Base-by-base conservation (phyloP, 2,888 invertebrate species). In the Mesoligia furuncula region DNA sequence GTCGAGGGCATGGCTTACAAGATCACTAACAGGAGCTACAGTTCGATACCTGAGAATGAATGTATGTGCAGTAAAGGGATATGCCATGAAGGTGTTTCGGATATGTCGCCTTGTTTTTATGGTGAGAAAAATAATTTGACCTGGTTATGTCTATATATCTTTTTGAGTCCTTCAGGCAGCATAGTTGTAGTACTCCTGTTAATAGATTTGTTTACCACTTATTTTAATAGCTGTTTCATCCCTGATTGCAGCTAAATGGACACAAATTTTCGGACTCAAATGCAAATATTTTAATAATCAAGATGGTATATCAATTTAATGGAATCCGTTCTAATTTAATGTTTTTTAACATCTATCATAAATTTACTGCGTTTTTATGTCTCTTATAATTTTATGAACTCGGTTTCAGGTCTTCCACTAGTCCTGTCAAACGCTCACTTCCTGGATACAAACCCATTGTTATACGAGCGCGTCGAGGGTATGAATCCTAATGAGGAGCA, bases 71-170 rank as follows among this genome's bases (percentile, higher is more conserved):
- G 91, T 15, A 92, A 93, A 2, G 93, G 94, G 6, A 93, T 93
- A 65, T 93, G 98, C 42, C 96, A 96, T 68, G 95, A 96, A 68
- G 98, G 98, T 7, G 91, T 98, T 1, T 97, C 98, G n/a, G 98
- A 98, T 89, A 91, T 98, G 13, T 97, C 98, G 0, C 97, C 98
- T 0, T 98, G 98, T 90, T 98, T 98, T 88, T 98, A 98, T 92
- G 97, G 98, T 98, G 89, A 97, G 97, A 57, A 15, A 8, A 20
- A 42, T 51, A 27, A 61, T 62, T 45, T n/a, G 9, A 45, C 36
- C 4, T 54, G 6, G 0, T 39, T n/a, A n/a, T 39, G n/a, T 24
- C 2, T 24, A 9, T 54, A 54, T 11, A 24, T n/a, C 39, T n/a
- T 17, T 64, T 39, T n/a, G 4, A n/a, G 17, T 27, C 11, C 6